These are phyloP conservation scores for Plectus sambesii DNA, from an alignment of 1,140 invertebrate genomes.

Conservation along the genomic window DNA sequence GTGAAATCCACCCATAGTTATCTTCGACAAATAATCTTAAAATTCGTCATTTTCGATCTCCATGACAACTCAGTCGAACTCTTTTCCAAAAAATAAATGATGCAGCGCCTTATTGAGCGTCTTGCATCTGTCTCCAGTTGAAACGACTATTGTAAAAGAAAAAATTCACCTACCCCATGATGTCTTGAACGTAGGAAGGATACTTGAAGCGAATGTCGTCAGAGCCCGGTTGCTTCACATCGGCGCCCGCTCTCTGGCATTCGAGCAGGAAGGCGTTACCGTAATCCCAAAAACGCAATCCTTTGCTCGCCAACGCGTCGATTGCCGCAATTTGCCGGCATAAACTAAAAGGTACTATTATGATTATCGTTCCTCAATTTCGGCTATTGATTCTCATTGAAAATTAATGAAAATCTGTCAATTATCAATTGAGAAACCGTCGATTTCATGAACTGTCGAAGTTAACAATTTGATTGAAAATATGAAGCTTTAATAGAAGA, in stretches of 20 bases:
- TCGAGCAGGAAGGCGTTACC: slow-evolving; percentile 62
- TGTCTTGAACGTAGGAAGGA: slow-evolving; percentile 61
- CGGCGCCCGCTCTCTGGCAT: slow-evolving; percentile 54
- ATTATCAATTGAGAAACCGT: too few relatives aligned
- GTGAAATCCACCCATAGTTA: too few relatives aligned
- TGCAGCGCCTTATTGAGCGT: not conserved
- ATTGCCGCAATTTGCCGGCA: slow-evolving; percentile 57
- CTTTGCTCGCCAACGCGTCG: slow-evolving; percentile 52
- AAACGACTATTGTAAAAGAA: slow-evolving; percentile 1
- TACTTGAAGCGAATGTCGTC: slow-evolving; percentile 53
- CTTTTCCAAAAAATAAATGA: slow-evolving; percentile 1
- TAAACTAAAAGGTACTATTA: slow-evolving; percentile 47
- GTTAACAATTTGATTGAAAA: too few relatives aligned
- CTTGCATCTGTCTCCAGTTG: too few relatives aligned
- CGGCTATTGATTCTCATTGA: too few relatives aligned
- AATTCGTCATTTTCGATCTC: too few relatives aligned
- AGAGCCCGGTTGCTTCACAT: slow-evolving; percentile 40
- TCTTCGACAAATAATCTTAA: too few relatives aligned
- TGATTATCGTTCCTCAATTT: not conserved
- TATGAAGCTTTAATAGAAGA: too few relatives aligned
- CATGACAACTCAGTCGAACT: too few relatives aligned
- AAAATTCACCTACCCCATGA: slow-evolving; percentile 59
- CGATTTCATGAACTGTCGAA: too few relatives aligned
- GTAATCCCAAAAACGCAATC: slow-evolving; percentile 62
- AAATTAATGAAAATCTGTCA: too few relatives aligned